These are phyloP conservation scores for Neoaliturus tenellus DNA, from an alignment of 2,888 invertebrate species.

Conservation along the genomic window DNA sequence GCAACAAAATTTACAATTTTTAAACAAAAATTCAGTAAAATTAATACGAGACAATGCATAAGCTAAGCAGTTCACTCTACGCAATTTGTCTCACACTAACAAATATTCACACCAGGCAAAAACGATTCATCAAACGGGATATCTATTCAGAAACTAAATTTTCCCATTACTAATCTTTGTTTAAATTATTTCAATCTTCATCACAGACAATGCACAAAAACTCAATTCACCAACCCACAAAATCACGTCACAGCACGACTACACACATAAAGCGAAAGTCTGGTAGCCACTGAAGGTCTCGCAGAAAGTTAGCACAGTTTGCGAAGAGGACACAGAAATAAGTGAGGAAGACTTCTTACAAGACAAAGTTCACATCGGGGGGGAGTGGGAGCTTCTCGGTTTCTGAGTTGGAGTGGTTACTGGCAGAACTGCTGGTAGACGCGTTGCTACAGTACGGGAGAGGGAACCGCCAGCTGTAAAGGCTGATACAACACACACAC, in stretches of 20 bases:
- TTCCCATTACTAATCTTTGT: too few species aligned
- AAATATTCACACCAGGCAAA: too few species aligned
- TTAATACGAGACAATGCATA: too few species aligned
- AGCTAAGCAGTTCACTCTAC: neutral
- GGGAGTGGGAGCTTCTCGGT: slow-evolving; percentile 74
- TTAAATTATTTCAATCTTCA: too few species aligned
- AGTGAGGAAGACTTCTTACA: slow-evolving; percentile 66
- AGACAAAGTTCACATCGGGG: slow-evolving; percentile 70
- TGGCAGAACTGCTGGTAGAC: slow-evolving; percentile 71
- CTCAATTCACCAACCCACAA: too few species aligned
- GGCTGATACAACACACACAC: slow-evolving; percentile 74
- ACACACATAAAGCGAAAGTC: slow-evolving; percentile 44
- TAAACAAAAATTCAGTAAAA: too few species aligned
- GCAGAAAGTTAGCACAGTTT: slow-evolving; percentile 36
- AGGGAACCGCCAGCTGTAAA: slow-evolving; percentile 98
- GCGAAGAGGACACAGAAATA: slow-evolving; percentile 57
- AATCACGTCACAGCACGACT: slow-evolving; percentile 10
- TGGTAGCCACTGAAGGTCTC: neutral
- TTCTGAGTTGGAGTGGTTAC: slow-evolving; percentile 66
- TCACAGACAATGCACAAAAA: neutral
- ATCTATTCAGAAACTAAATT: too few species aligned
- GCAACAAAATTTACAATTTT: slow-evolving; percentile 23
- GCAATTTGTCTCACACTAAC: neutral
- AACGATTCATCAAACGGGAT: too few species aligned
- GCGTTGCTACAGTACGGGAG: slow-evolving; percentile 97